Conservation (phyloP, 2,888 invertebrate genomes). For the Steinernema scapterisci region DNA sequence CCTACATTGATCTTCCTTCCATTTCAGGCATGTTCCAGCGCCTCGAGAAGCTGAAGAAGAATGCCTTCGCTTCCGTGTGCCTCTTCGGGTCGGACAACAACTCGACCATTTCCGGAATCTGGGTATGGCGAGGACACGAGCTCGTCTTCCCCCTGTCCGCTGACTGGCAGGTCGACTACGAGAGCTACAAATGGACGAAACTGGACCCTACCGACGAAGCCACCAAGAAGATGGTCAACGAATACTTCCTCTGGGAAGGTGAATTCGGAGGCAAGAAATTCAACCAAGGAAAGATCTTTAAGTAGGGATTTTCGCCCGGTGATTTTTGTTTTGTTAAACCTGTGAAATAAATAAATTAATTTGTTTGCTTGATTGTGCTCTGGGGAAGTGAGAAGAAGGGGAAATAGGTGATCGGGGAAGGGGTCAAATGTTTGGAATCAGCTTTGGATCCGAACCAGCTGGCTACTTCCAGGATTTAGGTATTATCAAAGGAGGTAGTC, state of each 20-base stretch:
- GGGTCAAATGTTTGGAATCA: too few relatives aligned
- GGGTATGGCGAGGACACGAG: slow-evolving; percentile 96
- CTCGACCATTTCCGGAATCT: slow-evolving; percentile 90
- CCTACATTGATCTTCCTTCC: slow-evolving; percentile 49
- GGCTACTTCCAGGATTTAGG: too few relatives aligned
- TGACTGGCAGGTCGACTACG: slow-evolving; percentile 80
- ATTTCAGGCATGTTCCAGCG: slow-evolving; percentile 99
- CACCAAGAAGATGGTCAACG: slow-evolving; percentile 71
- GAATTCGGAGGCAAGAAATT: slow-evolving; percentile 88
- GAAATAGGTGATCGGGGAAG: too few relatives aligned
- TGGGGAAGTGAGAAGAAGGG: too few relatives aligned
- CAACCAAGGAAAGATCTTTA: slow-evolving; percentile 99
- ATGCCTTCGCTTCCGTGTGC: slow-evolving; percentile 89
- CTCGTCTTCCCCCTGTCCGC: slow-evolving; percentile 80
- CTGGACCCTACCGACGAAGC: slow-evolving; percentile 80
- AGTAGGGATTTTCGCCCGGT: slow-evolving; percentile 73
- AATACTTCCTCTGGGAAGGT: slow-evolving; percentile 70
- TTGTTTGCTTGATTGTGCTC: too few relatives aligned
- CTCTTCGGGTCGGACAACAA: slow-evolving; percentile 90
- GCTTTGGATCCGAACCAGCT: too few relatives aligned
- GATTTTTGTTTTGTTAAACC: background rate
- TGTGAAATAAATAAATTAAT: background rate
- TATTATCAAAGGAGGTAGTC: too few relatives aligned
- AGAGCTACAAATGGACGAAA: slow-evolving; percentile 92
- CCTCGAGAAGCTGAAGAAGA: slow-evolving; percentile 95